phyloP scores from a whole-genome alignment of 2,113 vertebrate species.

The Eulacestoma nigropectus region DNA sequence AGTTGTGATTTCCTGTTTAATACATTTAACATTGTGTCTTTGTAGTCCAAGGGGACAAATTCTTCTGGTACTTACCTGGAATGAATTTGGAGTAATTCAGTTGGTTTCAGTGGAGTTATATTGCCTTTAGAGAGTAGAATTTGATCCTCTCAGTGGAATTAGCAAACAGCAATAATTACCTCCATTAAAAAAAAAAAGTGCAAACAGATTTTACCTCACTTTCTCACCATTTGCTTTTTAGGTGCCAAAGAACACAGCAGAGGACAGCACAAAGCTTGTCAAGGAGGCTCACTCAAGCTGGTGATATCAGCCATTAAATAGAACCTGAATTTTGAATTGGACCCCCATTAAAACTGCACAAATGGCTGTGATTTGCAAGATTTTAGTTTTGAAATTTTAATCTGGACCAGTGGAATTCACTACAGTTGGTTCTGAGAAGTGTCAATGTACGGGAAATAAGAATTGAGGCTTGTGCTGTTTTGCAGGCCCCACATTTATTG shows the following conservation, averaged over 20 bases:
- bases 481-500: neutral
- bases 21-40: neutral
- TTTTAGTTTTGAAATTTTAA: neutral
- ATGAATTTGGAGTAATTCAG: neutral
- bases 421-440: neutral
- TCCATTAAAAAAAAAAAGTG: neutral
- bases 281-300: neutral
- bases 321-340: neutral
- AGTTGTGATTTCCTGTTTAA: conserved; percentile 2
- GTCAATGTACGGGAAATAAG: neutral
- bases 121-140: neutral
- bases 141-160: neutral
- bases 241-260: neutral
- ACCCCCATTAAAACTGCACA: neutral
- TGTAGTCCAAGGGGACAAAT: neutral
- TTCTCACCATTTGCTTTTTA: neutral
- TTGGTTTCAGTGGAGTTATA: neutral
- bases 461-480: neutral
- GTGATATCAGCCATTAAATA: neutral
- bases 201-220: conserved; percentile 6
- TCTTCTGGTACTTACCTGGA: neutral
- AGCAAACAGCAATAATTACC: neutral
- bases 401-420: neutral
- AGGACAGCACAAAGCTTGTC: neutral
- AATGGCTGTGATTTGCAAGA: neutral